Conservation (phyloP, 2,797 vertebrate species). For the Neosilurus mollespiculum region DNA sequence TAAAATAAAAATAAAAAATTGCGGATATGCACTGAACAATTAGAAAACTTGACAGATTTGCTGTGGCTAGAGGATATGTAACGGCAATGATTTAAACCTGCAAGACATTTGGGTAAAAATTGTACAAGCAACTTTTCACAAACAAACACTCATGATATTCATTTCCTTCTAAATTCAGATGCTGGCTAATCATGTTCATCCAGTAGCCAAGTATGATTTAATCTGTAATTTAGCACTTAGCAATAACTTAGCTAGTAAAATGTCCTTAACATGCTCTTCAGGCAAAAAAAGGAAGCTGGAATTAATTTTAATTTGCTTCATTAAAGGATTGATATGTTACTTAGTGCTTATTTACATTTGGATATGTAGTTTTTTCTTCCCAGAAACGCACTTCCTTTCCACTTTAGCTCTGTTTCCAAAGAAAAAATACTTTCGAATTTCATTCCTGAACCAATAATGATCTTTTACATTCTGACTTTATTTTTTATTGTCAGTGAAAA, state of each 20-base stretch:
- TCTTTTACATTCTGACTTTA: neutral
- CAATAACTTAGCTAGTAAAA: neutral
- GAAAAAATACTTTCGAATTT: neutral
- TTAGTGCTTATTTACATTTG: neutral
- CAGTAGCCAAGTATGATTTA: conserved; percentile 1
- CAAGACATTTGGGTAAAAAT: neutral
- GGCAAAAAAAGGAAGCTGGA: neutral
- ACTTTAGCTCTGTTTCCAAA: neutral
- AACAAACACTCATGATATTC: neutral
- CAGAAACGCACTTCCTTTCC: neutral
- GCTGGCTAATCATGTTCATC: neutral
- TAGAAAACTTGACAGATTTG: neutral
- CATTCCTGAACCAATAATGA: neutral
- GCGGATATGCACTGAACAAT: neutral
- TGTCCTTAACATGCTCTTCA: neutral
- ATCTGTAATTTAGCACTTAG: neutral
- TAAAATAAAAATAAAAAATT: too few relatives aligned
- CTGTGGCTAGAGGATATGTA: neutral
- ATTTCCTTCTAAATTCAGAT: neutral
- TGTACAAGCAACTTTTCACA: neutral
- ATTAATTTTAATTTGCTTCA: conserved; percentile 14
- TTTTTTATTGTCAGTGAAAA: neutral
- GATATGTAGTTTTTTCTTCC: neutral
- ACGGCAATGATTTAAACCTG: neutral
- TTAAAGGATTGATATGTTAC: neutral